Evolutionary conservation across 53 echinoderm and acorn worm genomes (phyloP).

Genomic region (Mesocentrotus franciscanus): DNA sequence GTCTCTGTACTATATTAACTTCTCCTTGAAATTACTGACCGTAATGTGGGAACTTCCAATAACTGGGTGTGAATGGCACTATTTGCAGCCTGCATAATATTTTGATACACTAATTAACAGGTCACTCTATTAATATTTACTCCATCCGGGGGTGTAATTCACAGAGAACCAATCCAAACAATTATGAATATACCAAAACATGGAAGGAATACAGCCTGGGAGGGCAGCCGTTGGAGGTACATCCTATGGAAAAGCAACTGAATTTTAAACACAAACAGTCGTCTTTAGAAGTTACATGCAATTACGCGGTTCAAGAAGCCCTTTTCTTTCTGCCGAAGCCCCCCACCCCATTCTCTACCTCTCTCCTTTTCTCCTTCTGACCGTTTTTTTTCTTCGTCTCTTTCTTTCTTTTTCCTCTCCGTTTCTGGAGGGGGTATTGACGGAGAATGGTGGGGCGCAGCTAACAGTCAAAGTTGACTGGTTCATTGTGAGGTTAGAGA

Average conservation of each 20-base stretch:
- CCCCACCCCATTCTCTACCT: constrained; percentile 5
- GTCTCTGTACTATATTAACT: not conserved
- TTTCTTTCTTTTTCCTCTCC: not conserved
- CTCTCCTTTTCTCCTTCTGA: not conserved
- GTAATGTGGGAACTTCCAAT: not conserved
- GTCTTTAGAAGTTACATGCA: constrained; percentile 50
- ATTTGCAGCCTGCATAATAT: constrained; percentile 5
- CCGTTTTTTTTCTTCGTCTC: not conserved
- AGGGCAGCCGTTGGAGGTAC: constrained; percentile 2
- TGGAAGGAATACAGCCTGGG: not conserved
- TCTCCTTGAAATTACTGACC: not conserved
- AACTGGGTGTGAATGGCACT: constrained; percentile 3
- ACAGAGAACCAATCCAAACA: not conserved
- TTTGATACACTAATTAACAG: constrained; percentile 49
- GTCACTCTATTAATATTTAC: constrained; percentile 48
- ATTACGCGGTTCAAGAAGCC: constrained; percentile 53
- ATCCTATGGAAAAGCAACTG: not conserved
- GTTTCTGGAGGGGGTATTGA: constrained; percentile 20
- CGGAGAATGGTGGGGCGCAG: not conserved
- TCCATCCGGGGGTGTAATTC: constrained; percentile 19
- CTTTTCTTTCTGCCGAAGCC: constrained; percentile 46
- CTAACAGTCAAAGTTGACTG: constrained; percentile 48
- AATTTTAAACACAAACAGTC: constrained; percentile 51
- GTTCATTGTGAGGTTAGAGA: constrained; percentile 44
- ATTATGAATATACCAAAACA: constrained; percentile 55